Evolutionary conservation across 2,888 invertebrate species (phyloP), one percentile per base, ranked within the genome.

Genomic region (Tipula helvola): DNA sequence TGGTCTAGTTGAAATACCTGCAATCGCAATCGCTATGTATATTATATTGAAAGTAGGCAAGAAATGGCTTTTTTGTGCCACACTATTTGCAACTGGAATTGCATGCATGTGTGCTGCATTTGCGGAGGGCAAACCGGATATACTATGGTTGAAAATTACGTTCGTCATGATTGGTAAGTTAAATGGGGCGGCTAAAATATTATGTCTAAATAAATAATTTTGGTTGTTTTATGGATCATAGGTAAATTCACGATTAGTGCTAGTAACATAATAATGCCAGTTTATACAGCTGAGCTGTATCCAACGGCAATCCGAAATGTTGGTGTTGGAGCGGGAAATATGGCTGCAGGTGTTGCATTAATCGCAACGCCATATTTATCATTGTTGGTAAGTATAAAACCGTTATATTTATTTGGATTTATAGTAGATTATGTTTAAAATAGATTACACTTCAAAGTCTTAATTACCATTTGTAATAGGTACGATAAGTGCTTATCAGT

Each of bases 201-300:
- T 10, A 44, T 44, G 0, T 44, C 28, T 28, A 28, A 28, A 28
- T 28, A 28, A 28, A 28, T 28, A 28, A 28, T 28, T 28, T 1
- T 28, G 1, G 2, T 28, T 28, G 28, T 28, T 28, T 44, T 28
- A 85, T n/a, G 41, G 5, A 41, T 10, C 10, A 47, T 83, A 90
- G 90, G 90, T 85, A 96, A 96, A 92, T 96, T 96, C 89, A 94
- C 95, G 39, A 95, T 96, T 86, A 95, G 96, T 71, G 94, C 95
- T 0, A 95, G 95, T 28, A 96, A 96, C 89, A 96, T 95, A 89
- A 95, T 96, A 89, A 93, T 96, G 92, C 96, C 96, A 0, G 94
- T 95, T 41, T 95, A 94, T 90, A 95, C 95, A 1, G 95, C 95
- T 2, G 95, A 95, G 89, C 91, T 95, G 57, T 95, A 95, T 90